These are phyloP conservation scores for Tympanuchus pallidicinctus DNA, from an alignment of 2,113 vertebrate species.

Conservation along the genomic window DNA sequence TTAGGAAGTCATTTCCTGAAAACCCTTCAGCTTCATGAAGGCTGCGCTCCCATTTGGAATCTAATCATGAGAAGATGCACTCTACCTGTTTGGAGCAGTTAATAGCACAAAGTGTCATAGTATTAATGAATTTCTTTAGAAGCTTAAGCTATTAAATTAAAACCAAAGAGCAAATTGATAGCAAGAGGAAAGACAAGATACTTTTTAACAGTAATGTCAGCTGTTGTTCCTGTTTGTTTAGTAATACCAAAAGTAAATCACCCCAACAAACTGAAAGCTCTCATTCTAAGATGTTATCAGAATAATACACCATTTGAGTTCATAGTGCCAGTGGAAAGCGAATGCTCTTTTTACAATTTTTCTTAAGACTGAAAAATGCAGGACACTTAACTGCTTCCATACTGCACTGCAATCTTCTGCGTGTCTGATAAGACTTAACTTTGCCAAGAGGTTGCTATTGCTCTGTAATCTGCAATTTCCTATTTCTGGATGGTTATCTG, in stretches of 20 bases:
- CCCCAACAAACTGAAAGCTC: slow-evolving; percentile 3
- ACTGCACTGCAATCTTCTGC: slow-evolving; percentile 11
- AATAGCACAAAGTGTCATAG: background rate
- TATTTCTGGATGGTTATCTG: slow-evolving; percentile 49
- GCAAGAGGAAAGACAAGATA: background rate
- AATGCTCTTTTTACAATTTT: background rate
- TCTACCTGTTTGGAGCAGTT: background rate
- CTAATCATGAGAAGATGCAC: background rate
- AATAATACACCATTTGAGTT: background rate
- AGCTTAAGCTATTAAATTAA: background rate
- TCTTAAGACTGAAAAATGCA: background rate
- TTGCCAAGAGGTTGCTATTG: slow-evolving; percentile 51
- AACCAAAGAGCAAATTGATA: background rate
- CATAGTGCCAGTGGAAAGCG: background rate
- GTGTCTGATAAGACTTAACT: slow-evolving; percentile 40
- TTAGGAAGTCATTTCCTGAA: background rate
- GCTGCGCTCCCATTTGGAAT: background rate
- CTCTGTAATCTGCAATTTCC: slow-evolving; percentile 62
- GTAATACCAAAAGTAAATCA: slow-evolving; percentile 15
- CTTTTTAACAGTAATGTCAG: background rate
- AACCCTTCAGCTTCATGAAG: background rate
- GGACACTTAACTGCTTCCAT: background rate
- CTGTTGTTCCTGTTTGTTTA: slow-evolving; percentile 27
- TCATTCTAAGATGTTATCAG: slow-evolving; percentile 36
- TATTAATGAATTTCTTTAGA: background rate